Evolutionary conservation across 2,113 vertebrate genomes (phyloP).

Genomic region (Erythrocebus patas): DNA sequence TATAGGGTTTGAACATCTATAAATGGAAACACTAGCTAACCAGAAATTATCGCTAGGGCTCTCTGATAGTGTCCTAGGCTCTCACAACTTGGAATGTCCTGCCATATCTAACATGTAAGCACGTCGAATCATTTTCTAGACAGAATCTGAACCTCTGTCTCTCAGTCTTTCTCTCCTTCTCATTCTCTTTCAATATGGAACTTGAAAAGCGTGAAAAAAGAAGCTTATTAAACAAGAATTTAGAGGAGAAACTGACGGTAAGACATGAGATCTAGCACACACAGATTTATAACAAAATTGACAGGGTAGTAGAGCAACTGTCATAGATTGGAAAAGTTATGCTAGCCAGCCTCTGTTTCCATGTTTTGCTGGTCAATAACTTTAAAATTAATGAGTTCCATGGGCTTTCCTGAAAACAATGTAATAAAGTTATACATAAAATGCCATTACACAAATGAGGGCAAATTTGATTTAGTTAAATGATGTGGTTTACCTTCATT

Average conservation of each 20-base stretch:
- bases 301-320: not conserved
- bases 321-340: not conserved
- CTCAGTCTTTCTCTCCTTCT: not conserved
- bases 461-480: conserved; percentile 17
- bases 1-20: conserved; percentile 91
- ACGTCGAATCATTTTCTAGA: conserved; percentile 75
- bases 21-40: conserved; percentile 91
- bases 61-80: conserved; percentile 82
- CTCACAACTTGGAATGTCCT: conserved; percentile 78
- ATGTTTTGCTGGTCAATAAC: conserved; percentile 56
- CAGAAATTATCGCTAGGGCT: conserved; percentile 83
- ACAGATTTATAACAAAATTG: conserved; percentile 25
- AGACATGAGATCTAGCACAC: conserved; percentile 67
- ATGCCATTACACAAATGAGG: not conserved
- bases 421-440: not conserved
- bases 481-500: not conserved
- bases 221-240: conserved; percentile 66
- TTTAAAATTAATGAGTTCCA: conserved; percentile 64
- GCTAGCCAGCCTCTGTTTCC: conserved; percentile 41
- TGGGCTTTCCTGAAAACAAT: conserved; percentile 58
- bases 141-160: conserved; percentile 58
- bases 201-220: conserved; percentile 76
- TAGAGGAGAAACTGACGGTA: conserved; percentile 83
- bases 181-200: conserved; percentile 82
- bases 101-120: conserved; percentile 80